Evolutionary conservation across 2,113 vertebrate species (phyloP), one percentile per base, ranked within the genome.

Genomic region (Grus americana): DNA sequence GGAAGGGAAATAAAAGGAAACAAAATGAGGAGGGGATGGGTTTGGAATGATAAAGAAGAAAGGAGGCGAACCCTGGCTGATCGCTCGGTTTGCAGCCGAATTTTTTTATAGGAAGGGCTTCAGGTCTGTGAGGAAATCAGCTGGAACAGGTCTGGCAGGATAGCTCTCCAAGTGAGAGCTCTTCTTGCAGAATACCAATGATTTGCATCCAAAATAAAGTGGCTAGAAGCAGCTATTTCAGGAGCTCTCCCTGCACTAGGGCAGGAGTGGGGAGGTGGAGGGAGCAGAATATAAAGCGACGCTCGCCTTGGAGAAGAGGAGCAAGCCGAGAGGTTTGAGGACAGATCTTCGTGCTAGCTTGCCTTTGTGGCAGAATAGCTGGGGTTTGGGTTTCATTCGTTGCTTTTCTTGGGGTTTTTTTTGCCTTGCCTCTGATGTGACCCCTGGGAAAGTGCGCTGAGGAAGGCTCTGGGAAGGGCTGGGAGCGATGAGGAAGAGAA

Each of bases 141-240:
- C 86, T 87, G 95, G 91, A 94, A 92, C 92, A 58, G 89, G 68
- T 82, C 91, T 87, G 93, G 89, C 91, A 89, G 89, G 78, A 58
- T 27, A n/a, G 59, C 63, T 94, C 79, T 93, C 79, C 75, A 52
- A 67, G 95, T 26, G 79, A 90, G 92, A 90, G 88, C 91, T 84
- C 92, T 63, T 78, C 61, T 61, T 75, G 68, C 76, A 81, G 92
- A 96, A 86, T 72, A 72, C 57, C 91, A 84, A 11, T 89, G 83
- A 91, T 79, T 44, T 87, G 66, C 87, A 82, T 76, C 86, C 19
- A 18, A 81, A 96, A 81, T 80, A 50, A 65, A 85, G 58, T 6
- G 6, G 55, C 82, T 86, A 5, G 71, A 67, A 90, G 79, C 10
- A 88, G 96, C 91, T 96, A 29, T 95, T 94, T 84, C 61, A 38